Percentiles rank a stretch among this genome's conserved stretches.
phyloP scores from a whole-genome alignment of 2,797 vertebrate species.

The Tenualosa ilisha region DNA sequence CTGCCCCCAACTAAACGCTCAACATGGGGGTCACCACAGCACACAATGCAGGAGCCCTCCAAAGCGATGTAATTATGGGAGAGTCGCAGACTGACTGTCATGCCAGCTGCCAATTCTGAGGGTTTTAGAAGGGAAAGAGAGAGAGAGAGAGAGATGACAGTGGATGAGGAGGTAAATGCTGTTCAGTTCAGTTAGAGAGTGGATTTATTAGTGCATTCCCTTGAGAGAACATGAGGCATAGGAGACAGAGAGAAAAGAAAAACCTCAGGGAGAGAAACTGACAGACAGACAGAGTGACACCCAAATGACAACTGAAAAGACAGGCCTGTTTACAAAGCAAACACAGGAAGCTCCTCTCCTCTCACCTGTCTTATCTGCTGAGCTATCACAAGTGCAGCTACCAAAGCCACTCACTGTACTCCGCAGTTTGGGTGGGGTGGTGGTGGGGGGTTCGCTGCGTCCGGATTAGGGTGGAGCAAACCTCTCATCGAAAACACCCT shows the following conservation, averaged over 20 bases:
- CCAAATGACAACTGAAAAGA: not conserved
- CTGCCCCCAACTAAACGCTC: not conserved
- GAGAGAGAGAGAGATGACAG: not conserved
- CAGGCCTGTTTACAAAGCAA: not conserved
- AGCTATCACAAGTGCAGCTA: not conserved
- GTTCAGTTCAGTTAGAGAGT: not conserved
- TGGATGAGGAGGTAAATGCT: not conserved
- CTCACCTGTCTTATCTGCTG: not conserved
- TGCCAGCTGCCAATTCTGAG: not conserved
- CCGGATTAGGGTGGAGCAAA: too few relatives aligned
- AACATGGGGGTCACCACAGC: not conserved
- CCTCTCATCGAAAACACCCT: too few relatives aligned
- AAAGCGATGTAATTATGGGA: not conserved
- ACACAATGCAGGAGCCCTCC: not conserved
- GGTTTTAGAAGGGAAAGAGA: not conserved
- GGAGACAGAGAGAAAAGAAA: not conserved
- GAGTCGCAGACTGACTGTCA: not conserved
- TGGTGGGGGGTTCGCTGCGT: too few relatives aligned
- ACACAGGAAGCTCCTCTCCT: not conserved
- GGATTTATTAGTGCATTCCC: not conserved
- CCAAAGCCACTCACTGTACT: too few relatives aligned
- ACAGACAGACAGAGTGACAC: not conserved
- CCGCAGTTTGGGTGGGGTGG: too few relatives aligned
- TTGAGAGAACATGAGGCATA: not conserved
- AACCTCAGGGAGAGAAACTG: not conserved